These are phyloP conservation scores for Plebejus argus DNA, from an alignment of 2,888 invertebrate species.

Conservation along the genomic window DNA sequence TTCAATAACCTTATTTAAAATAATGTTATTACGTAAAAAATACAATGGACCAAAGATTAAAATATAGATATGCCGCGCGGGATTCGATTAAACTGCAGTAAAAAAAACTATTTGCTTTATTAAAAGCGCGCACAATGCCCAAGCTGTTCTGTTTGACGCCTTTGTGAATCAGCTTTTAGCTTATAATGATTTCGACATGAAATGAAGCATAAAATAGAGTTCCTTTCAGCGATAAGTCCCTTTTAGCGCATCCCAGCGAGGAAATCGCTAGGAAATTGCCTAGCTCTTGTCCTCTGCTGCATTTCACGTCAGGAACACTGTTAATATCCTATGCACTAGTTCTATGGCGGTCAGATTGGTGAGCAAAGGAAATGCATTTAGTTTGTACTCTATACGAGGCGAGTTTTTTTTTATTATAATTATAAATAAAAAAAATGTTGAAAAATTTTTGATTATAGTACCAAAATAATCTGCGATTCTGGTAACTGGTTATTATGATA, in stretches of 20 bases:
- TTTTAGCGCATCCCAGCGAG: constrained; percentile 59
- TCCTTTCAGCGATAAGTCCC: constrained; percentile 69
- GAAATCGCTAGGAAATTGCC: constrained; percentile 74
- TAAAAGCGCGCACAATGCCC: not conserved
- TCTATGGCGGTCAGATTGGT: not conserved
- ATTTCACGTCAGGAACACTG: constrained; percentile 37
- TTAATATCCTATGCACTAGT: constrained; percentile 34
- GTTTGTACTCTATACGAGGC: not conserved
- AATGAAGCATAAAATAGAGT: constrained; percentile 72
- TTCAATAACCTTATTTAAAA: too few relatives aligned
- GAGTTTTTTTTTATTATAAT: not conserved
- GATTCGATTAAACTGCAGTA: not conserved
- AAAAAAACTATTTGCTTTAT: constrained; percentile 16
- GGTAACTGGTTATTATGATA: too few relatives aligned
- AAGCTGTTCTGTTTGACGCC: constrained; percentile 30
- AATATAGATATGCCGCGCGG: not conserved
- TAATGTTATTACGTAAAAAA: too few relatives aligned
- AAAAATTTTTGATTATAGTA: too few relatives aligned
- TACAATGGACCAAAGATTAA: not conserved
- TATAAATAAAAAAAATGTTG: too few relatives aligned
- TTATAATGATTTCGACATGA: constrained; percentile 58
- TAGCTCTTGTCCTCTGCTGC: constrained; percentile 48
- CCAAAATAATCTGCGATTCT: too few relatives aligned
- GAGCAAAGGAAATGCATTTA: not conserved
- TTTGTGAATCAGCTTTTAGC: constrained; percentile 25